Conservation (phyloP, 1,140 invertebrate species). For the Sesamia nonagrioides region DNA sequence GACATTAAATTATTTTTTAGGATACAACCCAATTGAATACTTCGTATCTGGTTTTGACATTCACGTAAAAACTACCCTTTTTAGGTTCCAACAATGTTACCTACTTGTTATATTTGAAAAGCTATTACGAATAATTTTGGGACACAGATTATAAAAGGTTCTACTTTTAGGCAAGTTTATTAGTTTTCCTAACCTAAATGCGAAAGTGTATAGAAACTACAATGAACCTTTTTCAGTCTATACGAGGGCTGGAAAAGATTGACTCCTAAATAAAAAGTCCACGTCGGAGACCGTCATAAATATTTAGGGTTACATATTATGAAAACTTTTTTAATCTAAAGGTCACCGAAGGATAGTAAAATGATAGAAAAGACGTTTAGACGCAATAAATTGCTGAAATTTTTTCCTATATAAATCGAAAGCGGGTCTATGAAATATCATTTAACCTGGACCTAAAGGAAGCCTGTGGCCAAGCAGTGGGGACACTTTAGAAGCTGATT, state of each 20-base stretch:
- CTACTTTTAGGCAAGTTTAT: neutral
- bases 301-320: neutral
- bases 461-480: no score
- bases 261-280: neutral
- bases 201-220: neutral
- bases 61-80: no score
- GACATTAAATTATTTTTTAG: no score
- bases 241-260: constrained; percentile 13
- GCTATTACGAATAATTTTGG: constrained; percentile 4
- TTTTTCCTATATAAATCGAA: no score
- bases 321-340: neutral
- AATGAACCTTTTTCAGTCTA: neutral
- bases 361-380: no score
- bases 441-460: no score
- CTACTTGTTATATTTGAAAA: neutral
- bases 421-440: no score
- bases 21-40: no score
- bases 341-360: neutral
- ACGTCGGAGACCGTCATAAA: neutral
- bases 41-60: no score
- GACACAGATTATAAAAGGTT: neutral
- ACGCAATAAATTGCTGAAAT: no score
- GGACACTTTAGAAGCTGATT: no score
- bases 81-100: neutral
- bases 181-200: neutral